Base-by-base conservation (phyloP, 92 coral and sea anemone genomes). In the Epizoanthus rinbou region DNA sequence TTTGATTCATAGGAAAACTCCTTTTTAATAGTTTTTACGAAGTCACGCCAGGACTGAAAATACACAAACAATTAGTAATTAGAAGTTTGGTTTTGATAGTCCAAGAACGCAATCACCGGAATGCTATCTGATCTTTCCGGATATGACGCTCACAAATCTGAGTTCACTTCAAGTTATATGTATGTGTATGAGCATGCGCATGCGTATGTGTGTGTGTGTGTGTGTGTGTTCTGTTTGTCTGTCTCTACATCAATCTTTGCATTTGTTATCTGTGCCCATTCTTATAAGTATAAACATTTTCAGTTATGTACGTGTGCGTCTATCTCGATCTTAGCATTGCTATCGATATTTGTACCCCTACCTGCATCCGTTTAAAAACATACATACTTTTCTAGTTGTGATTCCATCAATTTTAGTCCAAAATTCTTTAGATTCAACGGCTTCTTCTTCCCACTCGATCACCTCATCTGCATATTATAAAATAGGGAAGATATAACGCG, bases 1-100 rank as follows among this genome's bases (percentile, higher is more conserved):
- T 18, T 15, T 7, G 67, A 65, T 35, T 75, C 81, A 23, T 4
- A 39, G 5, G 67, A 66, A 75, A 75, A 75, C 17, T 57, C 54
- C 22, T 57, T 41, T 39, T 35, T 37, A 25, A 75, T 19, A 57
- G 81, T 31, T 28, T 75, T 58, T n/a, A 35, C 56, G 31, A 75
- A 35, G 22, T 58, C 81, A 57, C 66, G 11, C 81, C 81, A 75
- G 35, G 81, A 75, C 81, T 75, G 53, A 53, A 58, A 75, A n/a
- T 6, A 23, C 10, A 8, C 11, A 64, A 10, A 25, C 69, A 64
- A 16, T 23, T 23, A 64, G 16, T 11, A 64, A 21, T 64, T 4
- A 11, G 4, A 16, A 64, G 17, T 23, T 16, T 22, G 4, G 1
- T 23, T 21, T 5, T 45, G 52, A 6, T 45, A 45, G 6, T 45